Base-by-base conservation (phyloP, 1,140 invertebrate species). In the Drosophila truncata region DNA sequence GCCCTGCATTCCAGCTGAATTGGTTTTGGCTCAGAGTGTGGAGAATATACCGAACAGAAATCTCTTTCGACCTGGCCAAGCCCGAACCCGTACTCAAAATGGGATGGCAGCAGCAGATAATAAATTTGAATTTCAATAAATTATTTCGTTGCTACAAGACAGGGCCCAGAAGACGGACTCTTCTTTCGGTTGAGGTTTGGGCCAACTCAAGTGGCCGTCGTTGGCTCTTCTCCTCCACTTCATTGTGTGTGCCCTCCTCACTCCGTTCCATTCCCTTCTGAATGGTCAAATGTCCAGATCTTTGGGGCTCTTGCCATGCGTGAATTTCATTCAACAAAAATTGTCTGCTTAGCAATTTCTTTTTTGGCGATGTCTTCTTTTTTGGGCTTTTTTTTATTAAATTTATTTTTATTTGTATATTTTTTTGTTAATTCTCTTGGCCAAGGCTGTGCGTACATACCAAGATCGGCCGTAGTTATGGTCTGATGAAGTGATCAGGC, bases 101-200 rank as follows among this genome's bases (percentile, higher is more conserved):
- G 41, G 39, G 63, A 62, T 33, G 54, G 50, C 49, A 42, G 41
- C 61, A 46, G 62, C 44, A 70, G 69, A 84, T 88, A 84, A 88
- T 88, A 88, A 88, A 88, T 88, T 90, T 88, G 85, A 88, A 90
- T 90, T 88, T 88, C 84, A 90, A 88, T 88, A 88, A 88, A 88
- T 88, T 88, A 90, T 90, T 90, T 88, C 73, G 80, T 88, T 84
- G 77, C 84, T 78, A 88, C 85, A 74, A 88, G 83, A 83, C 84
- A 67, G 50, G 55, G 54, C 37, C 33, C 27, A 54, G 61, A 61
- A 69, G 49, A 29, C 46, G 16, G 54, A 31, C 49, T 49, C 55
- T 41, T 49, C 37, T 49, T 60, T 50, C 25, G 50, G 39, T 39
- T 25, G 46, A 10, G 49, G 58, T 55, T 78, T 62, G 59, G 55